These are phyloP conservation scores for Dromius quadrimaculatus DNA, from an alignment of 2,888 invertebrate species.

Conservation along the genomic window DNA sequence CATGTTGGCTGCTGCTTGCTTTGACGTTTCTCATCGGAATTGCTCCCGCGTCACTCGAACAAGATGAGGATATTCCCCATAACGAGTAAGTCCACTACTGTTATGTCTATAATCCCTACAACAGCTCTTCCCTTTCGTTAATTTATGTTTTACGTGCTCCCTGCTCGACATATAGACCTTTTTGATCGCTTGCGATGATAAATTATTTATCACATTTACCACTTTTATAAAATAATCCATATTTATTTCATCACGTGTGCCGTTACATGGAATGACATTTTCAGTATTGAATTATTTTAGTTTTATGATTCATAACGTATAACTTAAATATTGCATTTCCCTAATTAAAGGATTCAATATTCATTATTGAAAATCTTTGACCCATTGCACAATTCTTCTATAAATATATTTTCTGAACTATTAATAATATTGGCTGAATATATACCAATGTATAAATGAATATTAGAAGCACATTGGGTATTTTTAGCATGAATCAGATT, in stretches of 20 bases:
- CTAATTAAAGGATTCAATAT: too few relatives aligned
- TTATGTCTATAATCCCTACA: not conserved
- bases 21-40: slow-evolving; percentile 63
- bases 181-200: not conserved
- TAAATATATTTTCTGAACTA: too few relatives aligned
- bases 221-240: slow-evolving; percentile 47
- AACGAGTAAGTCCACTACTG: slow-evolving; percentile 79
- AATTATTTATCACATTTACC: not conserved
- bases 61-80: slow-evolving; percentile 91
- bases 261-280: too few relatives aligned
- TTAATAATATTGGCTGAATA: slow-evolving; percentile 16
- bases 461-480: slow-evolving; percentile 42
- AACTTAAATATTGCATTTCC: too few relatives aligned
- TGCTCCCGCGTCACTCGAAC: slow-evolving; percentile 73
- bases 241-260: slow-evolving; percentile 41
- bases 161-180: not conserved
- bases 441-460: slow-evolving; percentile 38
- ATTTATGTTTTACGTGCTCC: not conserved
- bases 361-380: too few relatives aligned
- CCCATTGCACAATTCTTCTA: too few relatives aligned
- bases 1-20: slow-evolving; percentile 56
- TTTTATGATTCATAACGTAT: too few relatives aligned
- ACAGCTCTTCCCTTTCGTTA: not conserved
- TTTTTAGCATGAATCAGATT: slow-evolving; percentile 22
- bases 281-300: too few relatives aligned